A percentile compares a stretch with the other conserved stretches of the same genome.
phyloP scores from a whole-genome alignment of 2,888 invertebrate species.

The Cheilosia variabilis region DNA sequence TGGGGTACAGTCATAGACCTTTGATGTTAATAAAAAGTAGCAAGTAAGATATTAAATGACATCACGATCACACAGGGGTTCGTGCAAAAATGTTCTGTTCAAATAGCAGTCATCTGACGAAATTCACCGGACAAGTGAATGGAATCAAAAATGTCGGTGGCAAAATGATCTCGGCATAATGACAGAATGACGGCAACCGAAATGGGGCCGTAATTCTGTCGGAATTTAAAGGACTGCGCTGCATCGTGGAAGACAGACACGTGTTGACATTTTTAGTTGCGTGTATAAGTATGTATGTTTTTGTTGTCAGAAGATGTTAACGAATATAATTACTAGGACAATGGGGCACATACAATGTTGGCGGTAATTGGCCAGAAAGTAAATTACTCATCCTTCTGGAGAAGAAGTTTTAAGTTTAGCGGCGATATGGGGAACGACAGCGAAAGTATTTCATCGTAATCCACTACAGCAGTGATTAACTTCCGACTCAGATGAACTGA shows the following conservation, averaged over 20 bases:
- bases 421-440: too few species aligned
- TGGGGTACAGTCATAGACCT: not conserved
- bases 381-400: too few species aligned
- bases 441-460: too few species aligned
- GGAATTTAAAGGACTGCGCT: slow-evolving; percentile 14
- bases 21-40: not conserved
- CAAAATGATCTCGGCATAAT: slow-evolving; percentile 15
- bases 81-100: slow-evolving; percentile 3
- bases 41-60: slow-evolving; percentile 35
- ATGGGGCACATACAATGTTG: too few species aligned
- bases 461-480: too few species aligned
- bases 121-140: not conserved
- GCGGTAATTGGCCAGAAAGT: too few species aligned
- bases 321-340: too few species aligned
- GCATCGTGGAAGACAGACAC: slow-evolving; percentile 14
- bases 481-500: too few species aligned
- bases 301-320: too few species aligned
- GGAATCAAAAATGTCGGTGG: slow-evolving; percentile 14
- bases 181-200: not conserved
- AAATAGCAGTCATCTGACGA: slow-evolving; percentile 16
- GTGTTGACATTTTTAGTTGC: slow-evolving; percentile 26
- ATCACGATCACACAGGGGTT: slow-evolving; percentile 27
- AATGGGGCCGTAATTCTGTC: not conserved
- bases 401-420: too few species aligned
- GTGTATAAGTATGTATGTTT: not conserved